Evolutionary conservation across 2,888 invertebrate genomes (phyloP).

Genomic region (Cryptops parisi): DNA sequence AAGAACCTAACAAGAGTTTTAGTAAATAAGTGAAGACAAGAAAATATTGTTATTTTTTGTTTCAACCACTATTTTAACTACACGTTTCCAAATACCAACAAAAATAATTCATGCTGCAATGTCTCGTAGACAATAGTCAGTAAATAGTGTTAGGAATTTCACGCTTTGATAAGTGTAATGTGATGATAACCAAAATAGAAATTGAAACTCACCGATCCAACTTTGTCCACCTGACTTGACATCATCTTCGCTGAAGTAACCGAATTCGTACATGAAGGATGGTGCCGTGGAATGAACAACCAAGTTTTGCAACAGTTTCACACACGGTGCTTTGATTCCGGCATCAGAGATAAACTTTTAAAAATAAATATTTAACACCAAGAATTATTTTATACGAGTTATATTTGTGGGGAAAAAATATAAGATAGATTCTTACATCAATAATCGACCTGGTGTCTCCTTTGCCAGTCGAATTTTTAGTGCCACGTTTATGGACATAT

Average conservation of each 20-base stretch:
- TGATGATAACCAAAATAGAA: background rate
- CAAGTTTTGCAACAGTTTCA: conserved; percentile 26
- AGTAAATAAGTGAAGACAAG: background rate
- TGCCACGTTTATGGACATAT: conserved; percentile 23
- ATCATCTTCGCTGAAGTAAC: conserved; percentile 28
- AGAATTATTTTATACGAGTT: too few relatives aligned
- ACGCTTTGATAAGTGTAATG: background rate
- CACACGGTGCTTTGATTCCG: conserved; percentile 28
- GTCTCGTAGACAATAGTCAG: too few relatives aligned
- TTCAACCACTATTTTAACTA: background rate
- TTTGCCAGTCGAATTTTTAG: conserved; percentile 21
- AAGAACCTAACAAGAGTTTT: conserved; percentile 29
- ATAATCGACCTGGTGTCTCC: conserved; percentile 24
- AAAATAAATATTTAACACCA: background rate
- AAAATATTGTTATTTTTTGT: background rate
- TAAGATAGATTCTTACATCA: conserved; percentile 22
- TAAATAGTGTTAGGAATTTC: too few relatives aligned
- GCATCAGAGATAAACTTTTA: conserved; percentile 29
- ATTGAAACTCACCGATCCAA: conserved; percentile 27
- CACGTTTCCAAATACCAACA: background rate
- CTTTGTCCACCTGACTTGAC: conserved; percentile 25
- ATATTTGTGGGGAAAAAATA: too few relatives aligned
- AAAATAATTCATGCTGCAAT: too few relatives aligned
- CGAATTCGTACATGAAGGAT: conserved; percentile 28
- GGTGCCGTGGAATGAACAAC: conserved; percentile 23